phyloP scores from a whole-genome alignment of 2,888 invertebrate species.

The Xestia rhomboidea region DNA sequence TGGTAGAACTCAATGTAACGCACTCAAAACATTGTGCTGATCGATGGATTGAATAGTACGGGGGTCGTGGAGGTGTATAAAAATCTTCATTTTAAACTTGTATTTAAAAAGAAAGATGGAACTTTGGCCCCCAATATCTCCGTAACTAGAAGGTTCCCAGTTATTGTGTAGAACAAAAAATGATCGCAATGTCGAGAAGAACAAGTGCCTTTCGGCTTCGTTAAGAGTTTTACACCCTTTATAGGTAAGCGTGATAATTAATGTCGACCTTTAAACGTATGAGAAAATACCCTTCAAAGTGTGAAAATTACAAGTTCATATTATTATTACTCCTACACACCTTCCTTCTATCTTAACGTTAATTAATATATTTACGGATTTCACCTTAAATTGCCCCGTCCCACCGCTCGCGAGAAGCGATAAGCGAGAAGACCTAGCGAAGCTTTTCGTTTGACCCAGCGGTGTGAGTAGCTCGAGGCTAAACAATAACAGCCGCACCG shows the following conservation, averaged over 20 bases:
- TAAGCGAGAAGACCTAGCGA: neutral
- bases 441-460: neutral
- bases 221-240: no score
- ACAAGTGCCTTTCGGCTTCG: no score
- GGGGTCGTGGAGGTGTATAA: no score
- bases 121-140: no score
- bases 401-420: neutral
- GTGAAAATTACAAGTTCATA: slow-evolving; percentile 7
- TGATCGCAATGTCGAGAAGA: no score
- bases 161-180: no score
- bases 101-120: no score
- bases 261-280: neutral
- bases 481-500: neutral
- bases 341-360: neutral
- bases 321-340: slow-evolving; percentile 1
- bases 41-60: no score
- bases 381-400: neutral
- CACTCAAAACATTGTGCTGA: no score
- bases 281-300: neutral
- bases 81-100: no score
- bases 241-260: neutral
- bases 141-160: no score
- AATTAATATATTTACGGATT: slow-evolving; percentile 33
- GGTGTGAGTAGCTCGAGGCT: neutral
- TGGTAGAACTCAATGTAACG: no score